Evolutionary conservation across 2,113 vertebrate species (phyloP).

Genomic region (Pelmatolapia mariae): DNA sequence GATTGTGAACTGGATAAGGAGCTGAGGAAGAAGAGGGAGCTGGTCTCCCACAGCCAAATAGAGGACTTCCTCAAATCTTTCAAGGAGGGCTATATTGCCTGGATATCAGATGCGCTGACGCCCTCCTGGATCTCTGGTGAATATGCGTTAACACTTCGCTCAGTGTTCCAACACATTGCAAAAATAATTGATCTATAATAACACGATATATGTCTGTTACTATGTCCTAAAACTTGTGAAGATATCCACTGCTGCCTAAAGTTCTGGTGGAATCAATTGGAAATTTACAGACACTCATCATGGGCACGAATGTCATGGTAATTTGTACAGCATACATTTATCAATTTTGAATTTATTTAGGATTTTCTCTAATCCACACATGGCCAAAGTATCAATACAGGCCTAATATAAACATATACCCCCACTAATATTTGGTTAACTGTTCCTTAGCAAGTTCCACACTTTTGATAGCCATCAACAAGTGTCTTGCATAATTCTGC

Average conservation of each 20-base stretch:
- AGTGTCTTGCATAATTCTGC: background rate
- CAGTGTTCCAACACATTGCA: background rate
- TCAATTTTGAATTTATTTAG: background rate
- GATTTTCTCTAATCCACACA: background rate
- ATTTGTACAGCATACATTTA: background rate
- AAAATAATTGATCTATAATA: background rate
- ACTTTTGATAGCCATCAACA: background rate
- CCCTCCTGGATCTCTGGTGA: slow-evolving; percentile 74
- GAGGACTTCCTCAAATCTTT: slow-evolving; percentile 67
- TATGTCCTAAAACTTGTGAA: background rate
- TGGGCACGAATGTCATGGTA: background rate
- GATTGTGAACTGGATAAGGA: slow-evolving; percentile 61
- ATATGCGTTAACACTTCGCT: background rate
- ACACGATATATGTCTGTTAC: background rate
- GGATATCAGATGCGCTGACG: slow-evolving; percentile 65
- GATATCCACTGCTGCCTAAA: background rate
- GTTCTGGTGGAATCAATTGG: background rate
- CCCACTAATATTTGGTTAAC: background rate
- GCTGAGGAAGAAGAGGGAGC: slow-evolving; percentile 63
- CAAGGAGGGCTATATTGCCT: slow-evolving; percentile 57
- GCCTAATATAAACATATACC: background rate
- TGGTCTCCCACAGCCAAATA: slow-evolving; percentile 56
- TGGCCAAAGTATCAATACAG: background rate
- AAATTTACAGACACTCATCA: background rate
- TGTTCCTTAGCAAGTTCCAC: background rate